Percentiles rank a stretch among this genome's conserved stretches.
Evolutionary conservation across 2,888 invertebrate species (phyloP).

Genomic region (Plagodis pulveraria): DNA sequence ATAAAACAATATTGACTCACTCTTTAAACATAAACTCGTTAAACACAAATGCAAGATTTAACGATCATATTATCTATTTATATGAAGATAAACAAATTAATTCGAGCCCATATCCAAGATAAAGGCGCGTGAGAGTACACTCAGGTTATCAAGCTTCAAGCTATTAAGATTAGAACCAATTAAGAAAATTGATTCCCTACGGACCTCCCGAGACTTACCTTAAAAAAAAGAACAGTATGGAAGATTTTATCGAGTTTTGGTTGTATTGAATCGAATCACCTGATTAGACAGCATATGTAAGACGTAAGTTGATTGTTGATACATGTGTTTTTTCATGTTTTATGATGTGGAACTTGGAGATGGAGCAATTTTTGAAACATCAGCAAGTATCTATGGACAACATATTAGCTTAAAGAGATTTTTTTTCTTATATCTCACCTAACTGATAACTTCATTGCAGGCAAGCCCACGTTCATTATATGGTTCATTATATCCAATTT

Average conservation of each 20-base stretch:
- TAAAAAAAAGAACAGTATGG: slow-evolving; percentile 51
- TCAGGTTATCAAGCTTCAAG: slow-evolving; percentile 57
- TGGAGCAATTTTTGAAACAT: too few relatives aligned
- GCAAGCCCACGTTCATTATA: too few relatives aligned
- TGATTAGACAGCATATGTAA: slow-evolving; percentile 17
- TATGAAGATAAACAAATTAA: slow-evolving; percentile 59
- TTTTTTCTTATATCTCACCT: too few relatives aligned
- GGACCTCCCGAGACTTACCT: slow-evolving; percentile 62
- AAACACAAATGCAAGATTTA: slow-evolving; percentile 26
- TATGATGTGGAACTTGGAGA: not conserved
- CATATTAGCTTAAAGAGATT: too few relatives aligned
- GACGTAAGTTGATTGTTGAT: slow-evolving; percentile 12
- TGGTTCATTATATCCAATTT: too few relatives aligned
- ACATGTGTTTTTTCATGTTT: slow-evolving; percentile 12
- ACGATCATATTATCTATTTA: slow-evolving; percentile 28
- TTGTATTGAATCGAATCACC: slow-evolving; percentile 39
- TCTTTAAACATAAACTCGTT: slow-evolving; percentile 9
- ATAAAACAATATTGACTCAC: slow-evolving; percentile 14
- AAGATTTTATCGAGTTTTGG: slow-evolving; percentile 30
- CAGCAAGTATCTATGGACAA: too few relatives aligned
- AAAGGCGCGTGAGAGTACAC: slow-evolving; percentile 58
- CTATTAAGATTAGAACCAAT: slow-evolving; percentile 79
- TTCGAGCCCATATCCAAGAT: slow-evolving; percentile 46
- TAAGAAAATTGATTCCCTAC: slow-evolving; percentile 78
- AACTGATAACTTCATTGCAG: too few relatives aligned